phyloP scores from a whole-genome alignment of 2,888 invertebrate species.

The Habroteleia sp. region DNA sequence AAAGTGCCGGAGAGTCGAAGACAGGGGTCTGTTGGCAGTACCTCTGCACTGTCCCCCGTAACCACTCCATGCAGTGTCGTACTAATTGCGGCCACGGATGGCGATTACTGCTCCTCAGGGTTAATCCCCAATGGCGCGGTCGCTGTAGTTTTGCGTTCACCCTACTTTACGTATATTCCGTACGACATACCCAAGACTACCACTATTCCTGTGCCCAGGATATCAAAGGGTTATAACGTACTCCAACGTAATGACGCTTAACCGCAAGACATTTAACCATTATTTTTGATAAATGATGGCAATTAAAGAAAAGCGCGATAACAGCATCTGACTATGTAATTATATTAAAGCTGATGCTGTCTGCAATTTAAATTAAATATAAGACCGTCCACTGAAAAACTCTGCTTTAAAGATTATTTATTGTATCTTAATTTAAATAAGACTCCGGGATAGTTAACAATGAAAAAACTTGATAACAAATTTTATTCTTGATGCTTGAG shows the following conservation, averaged over 20 bases:
- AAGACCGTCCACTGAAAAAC: neutral
- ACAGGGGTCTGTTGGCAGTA: slow-evolving; percentile 46
- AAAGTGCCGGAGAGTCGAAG: slow-evolving; percentile 16
- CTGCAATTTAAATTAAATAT: slow-evolving; percentile 37
- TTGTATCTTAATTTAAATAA: too few relatives aligned
- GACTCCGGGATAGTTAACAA: too few relatives aligned
- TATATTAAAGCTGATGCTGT: slow-evolving; percentile 25
- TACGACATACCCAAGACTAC: slow-evolving; percentile 41
- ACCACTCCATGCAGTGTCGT: slow-evolving; percentile 78
- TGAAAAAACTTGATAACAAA: too few relatives aligned
- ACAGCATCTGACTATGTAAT: slow-evolving; percentile 63
- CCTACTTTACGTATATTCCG: slow-evolving; percentile 42
- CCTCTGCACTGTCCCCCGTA: slow-evolving; percentile 68
- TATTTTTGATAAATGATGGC: slow-evolving; percentile 76
- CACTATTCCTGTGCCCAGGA: slow-evolving; percentile 68
- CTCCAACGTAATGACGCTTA: slow-evolving; percentile 67
- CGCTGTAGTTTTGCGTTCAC: slow-evolving; percentile 44
- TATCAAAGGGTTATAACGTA: slow-evolving; percentile 72
- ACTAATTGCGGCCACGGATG: slow-evolving; percentile 80
- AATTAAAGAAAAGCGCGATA: slow-evolving; percentile 75
- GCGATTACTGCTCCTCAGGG: slow-evolving; percentile 77
- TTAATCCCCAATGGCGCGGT: slow-evolving; percentile 77
- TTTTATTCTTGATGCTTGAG: too few relatives aligned
- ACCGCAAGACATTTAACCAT: slow-evolving; percentile 75
- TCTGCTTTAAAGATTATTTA: too few relatives aligned